These are phyloP conservation scores for Lasius platythorax DNA, from an alignment of 2,888 invertebrate species.

Conservation along the genomic window DNA sequence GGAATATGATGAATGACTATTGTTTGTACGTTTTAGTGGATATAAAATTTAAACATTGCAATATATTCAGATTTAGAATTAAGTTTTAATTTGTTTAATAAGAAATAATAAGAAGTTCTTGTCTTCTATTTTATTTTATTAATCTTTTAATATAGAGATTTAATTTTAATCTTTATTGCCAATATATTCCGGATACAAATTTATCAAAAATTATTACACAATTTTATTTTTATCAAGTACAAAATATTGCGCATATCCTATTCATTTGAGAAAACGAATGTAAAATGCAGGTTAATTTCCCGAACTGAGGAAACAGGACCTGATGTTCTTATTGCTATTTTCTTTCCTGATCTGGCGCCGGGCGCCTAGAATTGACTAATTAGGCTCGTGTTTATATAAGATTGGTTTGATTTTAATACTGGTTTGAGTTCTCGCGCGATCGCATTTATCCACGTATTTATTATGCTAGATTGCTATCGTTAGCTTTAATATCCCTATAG, in stretches of 20 bases:
- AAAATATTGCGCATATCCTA: neutral
- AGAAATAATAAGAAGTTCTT: neutral
- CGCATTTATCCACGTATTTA: slow-evolving; percentile 53
- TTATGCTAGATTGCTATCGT: slow-evolving; percentile 51
- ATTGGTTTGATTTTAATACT: neutral
- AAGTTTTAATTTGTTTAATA: neutral
- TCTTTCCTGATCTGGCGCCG: neutral
- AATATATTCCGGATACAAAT: neutral
- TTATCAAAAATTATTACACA: neutral
- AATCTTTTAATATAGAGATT: neutral
- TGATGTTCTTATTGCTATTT: neutral
- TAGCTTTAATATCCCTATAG: slow-evolving; percentile 37
- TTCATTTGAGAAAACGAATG: neutral
- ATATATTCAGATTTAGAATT: neutral
- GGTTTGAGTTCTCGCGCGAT: neutral
- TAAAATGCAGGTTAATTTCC: neutral
- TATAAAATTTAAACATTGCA: neutral
- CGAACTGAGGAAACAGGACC: no score
- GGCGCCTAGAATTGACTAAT: neutral
- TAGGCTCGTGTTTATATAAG: neutral
- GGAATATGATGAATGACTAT: no score
- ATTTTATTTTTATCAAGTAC: slow-evolving; percentile 1
- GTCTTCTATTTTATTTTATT: neutral
- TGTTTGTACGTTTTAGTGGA: neutral
- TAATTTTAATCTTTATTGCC: no score